Evolutionary conservation across 2,113 vertebrate genomes (phyloP).

Genomic region (Planiliza haematocheilus): DNA sequence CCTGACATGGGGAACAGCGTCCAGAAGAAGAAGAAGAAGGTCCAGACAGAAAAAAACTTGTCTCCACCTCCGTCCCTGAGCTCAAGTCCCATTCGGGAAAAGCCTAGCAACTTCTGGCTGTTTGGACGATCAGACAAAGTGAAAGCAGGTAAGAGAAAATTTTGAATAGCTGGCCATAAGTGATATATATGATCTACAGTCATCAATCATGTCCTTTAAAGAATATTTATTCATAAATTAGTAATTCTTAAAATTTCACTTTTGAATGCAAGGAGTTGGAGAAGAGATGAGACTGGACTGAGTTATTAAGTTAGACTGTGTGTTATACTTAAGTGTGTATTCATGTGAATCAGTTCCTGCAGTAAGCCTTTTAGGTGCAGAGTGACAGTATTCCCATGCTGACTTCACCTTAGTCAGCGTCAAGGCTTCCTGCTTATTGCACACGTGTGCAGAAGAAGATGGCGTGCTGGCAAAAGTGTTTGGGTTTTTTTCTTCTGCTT

Average conservation of each 20-base stretch:
- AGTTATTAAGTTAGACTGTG: neutral
- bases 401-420: slow-evolving; percentile 71
- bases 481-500: slow-evolving; percentile 3
- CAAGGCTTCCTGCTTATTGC: slow-evolving; percentile 62
- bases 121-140: slow-evolving; percentile 82
- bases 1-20: slow-evolving; percentile 90
- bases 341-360: slow-evolving; percentile 8
- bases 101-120: slow-evolving; percentile 83
- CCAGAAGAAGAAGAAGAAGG: slow-evolving; percentile 89
- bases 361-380: slow-evolving; percentile 41
- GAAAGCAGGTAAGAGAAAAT: slow-evolving; percentile 83
- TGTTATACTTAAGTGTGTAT: neutral
- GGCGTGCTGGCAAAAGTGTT: slow-evolving; percentile 26
- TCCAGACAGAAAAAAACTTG: slow-evolving; percentile 45
- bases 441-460: slow-evolving; percentile 50
- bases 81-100: slow-evolving; percentile 46
- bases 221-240: neutral
- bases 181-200: neutral
- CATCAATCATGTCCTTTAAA: neutral
- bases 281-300: neutral
- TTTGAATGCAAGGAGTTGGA: neutral
- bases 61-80: slow-evolving; percentile 19
- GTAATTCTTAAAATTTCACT: neutral
- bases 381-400: slow-evolving; percentile 61
- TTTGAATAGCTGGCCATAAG: no score